Conservation (phyloP, 2,797 vertebrate genomes). For the Gallinago nigripennis region DNA sequence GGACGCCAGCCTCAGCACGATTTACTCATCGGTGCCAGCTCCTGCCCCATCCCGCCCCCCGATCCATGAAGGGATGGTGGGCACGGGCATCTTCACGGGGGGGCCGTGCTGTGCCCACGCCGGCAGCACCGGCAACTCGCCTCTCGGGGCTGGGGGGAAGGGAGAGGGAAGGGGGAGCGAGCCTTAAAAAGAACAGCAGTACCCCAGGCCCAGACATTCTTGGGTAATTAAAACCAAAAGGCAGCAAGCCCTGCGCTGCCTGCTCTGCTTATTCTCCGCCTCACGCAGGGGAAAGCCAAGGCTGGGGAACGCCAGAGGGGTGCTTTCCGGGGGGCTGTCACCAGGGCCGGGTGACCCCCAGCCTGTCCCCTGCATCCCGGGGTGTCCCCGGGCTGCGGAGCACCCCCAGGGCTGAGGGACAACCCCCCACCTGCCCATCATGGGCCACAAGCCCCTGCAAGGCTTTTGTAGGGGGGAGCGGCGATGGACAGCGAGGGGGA, state of each 20-base stretch:
- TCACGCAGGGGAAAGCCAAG: background rate
- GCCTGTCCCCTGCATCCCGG: fast-evolving
- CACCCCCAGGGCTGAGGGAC: background rate
- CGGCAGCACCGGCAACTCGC: background rate
- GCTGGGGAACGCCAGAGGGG: background rate
- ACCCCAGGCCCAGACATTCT: slow-evolving; percentile 60
- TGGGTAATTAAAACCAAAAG: slow-evolving; percentile 63
- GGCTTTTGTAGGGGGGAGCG: background rate
- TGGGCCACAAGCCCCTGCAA: background rate
- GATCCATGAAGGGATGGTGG: fast-evolving
- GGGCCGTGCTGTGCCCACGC: fast-evolving
- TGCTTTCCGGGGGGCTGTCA: background rate
- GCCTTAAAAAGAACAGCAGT: background rate
- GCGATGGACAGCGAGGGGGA: fast-evolving
- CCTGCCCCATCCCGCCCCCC: background rate
- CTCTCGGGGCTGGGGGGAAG: background rate
- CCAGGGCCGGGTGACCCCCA: background rate
- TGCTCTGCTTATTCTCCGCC: slow-evolving; percentile 48
- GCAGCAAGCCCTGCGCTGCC: background rate
- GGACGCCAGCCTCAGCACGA: background rate
- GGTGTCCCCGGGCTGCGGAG: background rate
- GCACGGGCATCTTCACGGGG: fast-evolving
- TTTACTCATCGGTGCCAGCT: fast-evolving
- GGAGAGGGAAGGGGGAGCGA: background rate
- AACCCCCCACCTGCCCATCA: fast-evolving